phyloP scores from a whole-genome alignment of 1,140 invertebrate species.

The Ganaspis sp. region DNA sequence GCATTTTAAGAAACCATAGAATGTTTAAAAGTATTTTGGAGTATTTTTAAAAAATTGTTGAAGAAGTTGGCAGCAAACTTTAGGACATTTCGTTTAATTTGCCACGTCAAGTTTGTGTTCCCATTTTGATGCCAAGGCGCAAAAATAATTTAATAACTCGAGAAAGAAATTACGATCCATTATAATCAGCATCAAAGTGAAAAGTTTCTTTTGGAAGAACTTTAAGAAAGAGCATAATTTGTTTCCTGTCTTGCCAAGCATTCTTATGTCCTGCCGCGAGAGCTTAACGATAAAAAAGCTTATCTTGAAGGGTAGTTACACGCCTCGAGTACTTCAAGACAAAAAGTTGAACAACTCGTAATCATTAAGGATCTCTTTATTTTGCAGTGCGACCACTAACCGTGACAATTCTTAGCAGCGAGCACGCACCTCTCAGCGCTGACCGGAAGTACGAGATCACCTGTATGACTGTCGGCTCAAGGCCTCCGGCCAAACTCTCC shows the following conservation, averaged over 20 bases:
- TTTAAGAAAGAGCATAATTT: not conserved
- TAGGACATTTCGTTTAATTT: not conserved
- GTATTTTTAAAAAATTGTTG: no score
- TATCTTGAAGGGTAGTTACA: constrained; percentile 18
- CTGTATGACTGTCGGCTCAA: constrained; percentile 87
- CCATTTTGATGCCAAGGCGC: not conserved
- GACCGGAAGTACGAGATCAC: constrained; percentile 85
- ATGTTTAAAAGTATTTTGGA: no score
- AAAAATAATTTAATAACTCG: constrained; percentile 14
- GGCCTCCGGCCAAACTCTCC: constrained; percentile 86
- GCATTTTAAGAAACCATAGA: no score
- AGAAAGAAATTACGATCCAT: not conserved
- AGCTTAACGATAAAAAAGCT: constrained; percentile 3
- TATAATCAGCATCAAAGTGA: constrained; percentile 5
- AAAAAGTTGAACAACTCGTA: constrained; percentile 29
- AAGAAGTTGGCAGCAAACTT: not conserved
- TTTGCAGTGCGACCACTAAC: constrained; percentile 85
- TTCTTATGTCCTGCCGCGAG: constrained; percentile 20
- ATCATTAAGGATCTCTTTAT: constrained; percentile 16
- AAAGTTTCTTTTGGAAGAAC: constrained; percentile 10
- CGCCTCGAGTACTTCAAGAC: not conserved
- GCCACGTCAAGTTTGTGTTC: not conserved
- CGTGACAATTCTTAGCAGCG: constrained; percentile 85
- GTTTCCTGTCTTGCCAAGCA: constrained; percentile 2
- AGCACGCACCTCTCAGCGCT: constrained; percentile 86